phyloP scores from a whole-genome alignment of 2,888 invertebrate species.

The Plutella xylostella region DNA sequence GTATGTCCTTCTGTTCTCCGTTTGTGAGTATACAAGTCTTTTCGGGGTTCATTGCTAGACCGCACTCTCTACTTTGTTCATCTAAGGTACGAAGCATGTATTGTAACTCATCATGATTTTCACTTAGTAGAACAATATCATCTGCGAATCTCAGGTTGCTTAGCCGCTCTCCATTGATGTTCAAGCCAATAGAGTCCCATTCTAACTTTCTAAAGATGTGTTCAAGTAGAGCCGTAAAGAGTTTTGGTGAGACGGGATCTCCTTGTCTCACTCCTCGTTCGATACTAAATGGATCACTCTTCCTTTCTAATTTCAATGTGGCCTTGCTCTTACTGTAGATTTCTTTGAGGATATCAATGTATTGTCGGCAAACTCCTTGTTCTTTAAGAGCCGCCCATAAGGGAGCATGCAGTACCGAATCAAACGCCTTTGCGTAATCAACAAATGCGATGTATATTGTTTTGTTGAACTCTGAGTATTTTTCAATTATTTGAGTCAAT shows the following conservation, averaged over 20 bases:
- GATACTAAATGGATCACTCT: background rate
- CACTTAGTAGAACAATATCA: background rate
- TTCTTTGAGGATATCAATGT: background rate
- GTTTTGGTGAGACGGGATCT: background rate
- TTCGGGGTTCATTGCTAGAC: no score
- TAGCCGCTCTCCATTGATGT: conserved; percentile 12
- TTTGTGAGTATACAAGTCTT: no score
- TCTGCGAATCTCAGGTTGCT: conserved; percentile 3
- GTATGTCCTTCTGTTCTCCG: no score
- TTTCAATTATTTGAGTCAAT: conserved; percentile 12
- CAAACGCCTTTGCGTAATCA: background rate
- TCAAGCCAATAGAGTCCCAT: conserved; percentile 12
- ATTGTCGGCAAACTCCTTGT: no score
- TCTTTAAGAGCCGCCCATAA: no score
- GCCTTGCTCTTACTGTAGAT: background rate
- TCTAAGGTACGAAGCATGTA: no score
- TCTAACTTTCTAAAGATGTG: conserved; percentile 11
- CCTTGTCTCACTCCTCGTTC: conserved; percentile 1
- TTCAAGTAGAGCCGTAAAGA: conserved; percentile 10
- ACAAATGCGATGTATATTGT: background rate
- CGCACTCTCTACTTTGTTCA: no score
- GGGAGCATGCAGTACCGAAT: background rate
- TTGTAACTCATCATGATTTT: no score
- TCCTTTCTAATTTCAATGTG: background rate
- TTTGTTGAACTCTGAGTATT: conserved; percentile 11